Evolutionary conservation across 2,888 invertebrate species (phyloP).

Genomic region (Eupithecia abbreviata): DNA sequence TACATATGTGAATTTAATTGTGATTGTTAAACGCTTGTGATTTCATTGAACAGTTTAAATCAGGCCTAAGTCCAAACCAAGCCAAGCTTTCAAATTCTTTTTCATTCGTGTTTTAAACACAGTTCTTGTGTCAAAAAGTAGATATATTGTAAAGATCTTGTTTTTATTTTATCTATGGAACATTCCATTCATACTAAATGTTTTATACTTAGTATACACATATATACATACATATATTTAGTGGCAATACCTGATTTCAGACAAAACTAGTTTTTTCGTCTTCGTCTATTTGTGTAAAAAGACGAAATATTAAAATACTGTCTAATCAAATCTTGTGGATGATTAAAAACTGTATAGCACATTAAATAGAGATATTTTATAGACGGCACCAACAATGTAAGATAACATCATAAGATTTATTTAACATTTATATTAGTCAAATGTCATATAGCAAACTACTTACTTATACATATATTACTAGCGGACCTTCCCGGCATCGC

Average conservation of each 20-base stretch:
- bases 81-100: constrained; percentile 57
- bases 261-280: too few relatives aligned
- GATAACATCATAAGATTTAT: background rate
- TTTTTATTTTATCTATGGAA: background rate
- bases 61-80: constrained; percentile 61
- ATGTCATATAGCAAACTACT: background rate
- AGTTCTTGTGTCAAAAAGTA: constrained; percentile 51
- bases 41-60: constrained; percentile 40
- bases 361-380: background rate
- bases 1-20: constrained; percentile 58
- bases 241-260: too few relatives aligned
- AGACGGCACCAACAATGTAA: background rate
- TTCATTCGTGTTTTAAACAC: constrained; percentile 60
- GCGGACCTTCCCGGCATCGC: too few relatives aligned
- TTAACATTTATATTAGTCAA: background rate
- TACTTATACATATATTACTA: background rate
- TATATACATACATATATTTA: too few relatives aligned
- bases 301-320: background rate
- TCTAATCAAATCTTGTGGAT: background rate
- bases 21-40: constrained; percentile 67
- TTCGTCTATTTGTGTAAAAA: too few relatives aligned
- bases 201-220: background rate
- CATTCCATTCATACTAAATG: background rate
- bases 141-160: background rate
- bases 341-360: background rate